Evolutionary conservation across 2,797 vertebrate species (phyloP), one percentile per base, ranked within the genome.

Genomic region (Falco rusticolus): DNA sequence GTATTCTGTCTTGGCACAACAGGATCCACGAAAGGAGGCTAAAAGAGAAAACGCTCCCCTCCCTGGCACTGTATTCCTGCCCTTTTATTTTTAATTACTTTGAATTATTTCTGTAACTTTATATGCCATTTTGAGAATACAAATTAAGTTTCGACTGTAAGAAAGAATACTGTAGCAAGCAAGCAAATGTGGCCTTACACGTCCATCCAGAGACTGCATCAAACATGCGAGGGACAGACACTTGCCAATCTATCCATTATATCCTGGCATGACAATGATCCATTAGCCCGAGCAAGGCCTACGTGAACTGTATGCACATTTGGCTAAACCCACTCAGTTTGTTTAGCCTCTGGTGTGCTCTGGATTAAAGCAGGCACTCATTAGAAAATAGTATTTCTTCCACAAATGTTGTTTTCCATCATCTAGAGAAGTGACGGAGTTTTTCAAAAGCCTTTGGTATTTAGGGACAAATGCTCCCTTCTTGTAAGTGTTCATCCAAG

Each of bases 31-130:
- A 76, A 87, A 90, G 88, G 79, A 96, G 92, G 82, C 92, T 96
- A 89, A 96, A 92, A 93, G 82, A 94, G 87, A 95, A 93, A 96
- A 93, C 1, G 28, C 13, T 96, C 87, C 76, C 89, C 65, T 94
- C 89, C 22, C 89, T 96, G 96, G 94, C 87, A 88, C 50, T 1
- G 0, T 15, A 92, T 94, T 95, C 61, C 69, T 96, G 92, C 84
- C 94, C 92, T 97, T 97, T 97, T 96, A 97, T 93, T 95, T 97
- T 97, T 96, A 97, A 97, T 97, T 95, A 96, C 93, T 96, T 96
- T 90, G 93, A 94, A 95, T 96, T 94, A 96, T 96, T 97, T 97
- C 93, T 94, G 84, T 72, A 97, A 97, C 89, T 93, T 97, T 87
- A 94, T 81, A 81, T 60, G 77, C 76, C 96, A 86, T 92, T 94